Conservation (phyloP, 2,888 invertebrate genomes). For the Strigamia transsilvanica region DNA sequence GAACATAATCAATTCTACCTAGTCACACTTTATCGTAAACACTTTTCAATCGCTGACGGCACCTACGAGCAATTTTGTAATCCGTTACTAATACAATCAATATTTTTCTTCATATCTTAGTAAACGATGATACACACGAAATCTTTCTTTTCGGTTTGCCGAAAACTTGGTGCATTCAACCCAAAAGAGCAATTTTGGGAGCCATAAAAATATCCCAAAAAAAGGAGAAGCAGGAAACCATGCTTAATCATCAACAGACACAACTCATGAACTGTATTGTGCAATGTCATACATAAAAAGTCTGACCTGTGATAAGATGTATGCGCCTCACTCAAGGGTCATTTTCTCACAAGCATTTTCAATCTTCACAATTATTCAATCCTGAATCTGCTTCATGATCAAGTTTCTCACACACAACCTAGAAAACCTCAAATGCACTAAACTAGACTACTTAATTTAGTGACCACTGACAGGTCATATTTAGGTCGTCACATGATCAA, state of each 20-base stretch:
- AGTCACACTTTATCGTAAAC: too few relatives aligned
- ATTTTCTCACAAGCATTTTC: not conserved
- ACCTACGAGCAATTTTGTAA: not conserved
- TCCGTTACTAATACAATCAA: too few relatives aligned
- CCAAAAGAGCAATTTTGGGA: not conserved
- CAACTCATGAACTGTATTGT: constrained; percentile 27
- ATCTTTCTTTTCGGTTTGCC: too few relatives aligned
- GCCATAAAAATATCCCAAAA: not conserved
- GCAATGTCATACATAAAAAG: not conserved
- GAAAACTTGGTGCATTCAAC: not conserved
- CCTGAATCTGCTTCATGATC: too few relatives aligned
- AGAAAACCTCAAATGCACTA: not conserved
- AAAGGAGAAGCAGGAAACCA: not conserved
- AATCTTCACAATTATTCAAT: too few relatives aligned
- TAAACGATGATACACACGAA: too few relatives aligned
- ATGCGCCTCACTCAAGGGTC: not conserved
- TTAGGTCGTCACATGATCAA: constrained; percentile 24
- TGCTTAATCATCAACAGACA: not conserved
- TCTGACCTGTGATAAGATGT: not conserved
- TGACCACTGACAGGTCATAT: constrained; percentile 7
- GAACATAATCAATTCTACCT: too few relatives aligned
- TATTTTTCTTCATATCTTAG: too few relatives aligned
- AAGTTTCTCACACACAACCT: not conserved
- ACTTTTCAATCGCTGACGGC: too few relatives aligned
- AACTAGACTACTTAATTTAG: not conserved